Evolutionary conservation across 2,797 vertebrate species (phyloP).

Genomic region (Pangasius macronema): DNA sequence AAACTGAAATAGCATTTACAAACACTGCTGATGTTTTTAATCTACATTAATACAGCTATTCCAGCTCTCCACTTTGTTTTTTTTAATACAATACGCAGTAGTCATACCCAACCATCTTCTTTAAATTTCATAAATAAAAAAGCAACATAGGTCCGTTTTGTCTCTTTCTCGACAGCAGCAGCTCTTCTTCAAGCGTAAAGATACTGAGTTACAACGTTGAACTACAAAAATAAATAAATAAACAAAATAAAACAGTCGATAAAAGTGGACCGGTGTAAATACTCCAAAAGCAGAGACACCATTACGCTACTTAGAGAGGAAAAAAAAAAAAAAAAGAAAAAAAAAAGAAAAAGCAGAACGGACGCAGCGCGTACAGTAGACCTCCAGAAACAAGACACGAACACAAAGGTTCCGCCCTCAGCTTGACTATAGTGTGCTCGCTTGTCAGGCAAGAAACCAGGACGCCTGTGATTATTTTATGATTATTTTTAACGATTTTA

Average conservation of each 20-base stretch:
- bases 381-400: conserved; percentile 43
- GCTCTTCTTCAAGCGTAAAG: not conserved
- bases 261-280: not conserved
- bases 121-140: not conserved
- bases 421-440: not conserved
- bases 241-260: not conserved
- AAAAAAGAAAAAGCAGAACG: conserved; percentile 5
- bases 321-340: conserved; percentile 1
- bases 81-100: not conserved
- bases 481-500: not conserved
- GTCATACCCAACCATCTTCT: not conserved
- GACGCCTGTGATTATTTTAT: not conserved
- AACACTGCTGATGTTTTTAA: not conserved
- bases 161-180: not conserved
- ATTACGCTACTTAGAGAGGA: not conserved
- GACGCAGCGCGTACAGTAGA: conserved; percentile 12
- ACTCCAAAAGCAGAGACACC: not conserved
- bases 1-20: not conserved
- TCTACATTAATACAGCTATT: not conserved
- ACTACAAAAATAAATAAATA: not conserved
- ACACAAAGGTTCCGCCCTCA: conserved; percentile 43
- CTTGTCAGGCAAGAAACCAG: too few relatives aligned
- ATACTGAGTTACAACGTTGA: not conserved
- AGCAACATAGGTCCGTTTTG: not conserved
- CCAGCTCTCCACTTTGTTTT: not conserved